A percentile compares a stretch with the other conserved stretches of the same genome.
phyloP scores from a whole-genome alignment of 2,888 invertebrate genomes.

The Netelia inedita region DNA sequence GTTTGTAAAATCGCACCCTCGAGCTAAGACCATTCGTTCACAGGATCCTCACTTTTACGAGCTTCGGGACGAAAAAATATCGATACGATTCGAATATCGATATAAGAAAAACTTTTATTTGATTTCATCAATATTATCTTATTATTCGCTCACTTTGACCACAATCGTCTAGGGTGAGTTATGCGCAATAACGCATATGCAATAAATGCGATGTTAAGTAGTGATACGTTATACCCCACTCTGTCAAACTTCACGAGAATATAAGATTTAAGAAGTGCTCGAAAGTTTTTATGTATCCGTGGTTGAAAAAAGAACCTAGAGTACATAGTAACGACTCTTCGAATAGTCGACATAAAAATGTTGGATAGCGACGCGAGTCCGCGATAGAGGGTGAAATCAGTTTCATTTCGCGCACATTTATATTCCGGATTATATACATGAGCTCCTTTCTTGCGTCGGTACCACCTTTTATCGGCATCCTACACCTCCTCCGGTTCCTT shows the following conservation, averaged over 20 bases:
- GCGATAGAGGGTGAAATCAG: constrained; percentile 45
- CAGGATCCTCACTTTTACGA: background rate
- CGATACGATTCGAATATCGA: no score
- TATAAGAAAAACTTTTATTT: no score
- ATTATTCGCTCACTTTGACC: no score
- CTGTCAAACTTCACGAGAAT: background rate
- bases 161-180: no score
- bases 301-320: constrained; percentile 9
- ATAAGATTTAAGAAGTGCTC: constrained; percentile 32
- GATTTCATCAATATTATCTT: no score
- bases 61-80: background rate
- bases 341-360: constrained; percentile 36
- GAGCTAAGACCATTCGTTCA: background rate
- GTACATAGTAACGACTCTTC: constrained; percentile 23
- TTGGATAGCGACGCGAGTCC: constrained; percentile 65
- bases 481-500: constrained; percentile 6
- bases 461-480: constrained; percentile 35
- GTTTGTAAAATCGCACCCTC: constrained; percentile 21
- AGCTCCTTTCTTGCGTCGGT: constrained; percentile 39
- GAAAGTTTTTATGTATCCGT: constrained; percentile 14
- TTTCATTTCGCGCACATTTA: constrained; percentile 12
- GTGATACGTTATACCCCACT: constrained; percentile 13
- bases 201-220: no score
- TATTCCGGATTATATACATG: constrained; percentile 66
- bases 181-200: no score